A percentile compares a stretch with the other conserved stretches of the same genome.
phyloP scores from a whole-genome alignment of 2,888 invertebrate genomes.

The Thereva nobilitata region DNA sequence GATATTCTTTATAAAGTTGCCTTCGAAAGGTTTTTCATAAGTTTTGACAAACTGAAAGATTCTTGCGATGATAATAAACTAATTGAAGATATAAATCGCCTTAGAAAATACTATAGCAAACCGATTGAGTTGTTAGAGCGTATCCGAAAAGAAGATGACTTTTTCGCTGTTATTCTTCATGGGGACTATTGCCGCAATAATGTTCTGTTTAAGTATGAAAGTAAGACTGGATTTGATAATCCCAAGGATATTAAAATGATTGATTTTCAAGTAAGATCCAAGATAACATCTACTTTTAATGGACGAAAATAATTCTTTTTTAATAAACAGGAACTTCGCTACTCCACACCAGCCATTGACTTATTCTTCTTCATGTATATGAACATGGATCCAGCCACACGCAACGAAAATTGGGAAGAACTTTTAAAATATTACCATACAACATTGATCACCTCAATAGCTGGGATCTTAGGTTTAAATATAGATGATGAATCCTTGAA shows the following conservation, averaged over 20 bases:
- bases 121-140: slow-evolving; percentile 51
- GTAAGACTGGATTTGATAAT: slow-evolving; percentile 33
- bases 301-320: neutral
- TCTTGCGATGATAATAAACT: slow-evolving; percentile 36
- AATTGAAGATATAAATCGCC: slow-evolving; percentile 44
- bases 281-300: neutral
- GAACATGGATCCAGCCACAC: slow-evolving; percentile 48
- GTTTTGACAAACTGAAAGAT: slow-evolving; percentile 46
- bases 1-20: slow-evolving; percentile 49
- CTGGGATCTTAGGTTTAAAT: slow-evolving; percentile 46
- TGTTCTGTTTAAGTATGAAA: slow-evolving; percentile 52
- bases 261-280: slow-evolving; percentile 52
- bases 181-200: slow-evolving; percentile 58
- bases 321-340: slow-evolving; percentile 50
- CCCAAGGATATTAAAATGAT: slow-evolving; percentile 51
- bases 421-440: slow-evolving; percentile 50
- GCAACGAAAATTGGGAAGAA: slow-evolving; percentile 47
- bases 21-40: slow-evolving; percentile 53
- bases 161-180: slow-evolving; percentile 52
- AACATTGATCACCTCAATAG: slow-evolving; percentile 47
- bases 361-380: slow-evolving; percentile 54
- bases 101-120: slow-evolving; percentile 49
- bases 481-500: slow-evolving; percentile 37
- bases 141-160: slow-evolving; percentile 48
- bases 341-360: slow-evolving; percentile 52